Conservation (phyloP, 2,888 invertebrate genomes). For the Pollenia angustigena region DNA sequence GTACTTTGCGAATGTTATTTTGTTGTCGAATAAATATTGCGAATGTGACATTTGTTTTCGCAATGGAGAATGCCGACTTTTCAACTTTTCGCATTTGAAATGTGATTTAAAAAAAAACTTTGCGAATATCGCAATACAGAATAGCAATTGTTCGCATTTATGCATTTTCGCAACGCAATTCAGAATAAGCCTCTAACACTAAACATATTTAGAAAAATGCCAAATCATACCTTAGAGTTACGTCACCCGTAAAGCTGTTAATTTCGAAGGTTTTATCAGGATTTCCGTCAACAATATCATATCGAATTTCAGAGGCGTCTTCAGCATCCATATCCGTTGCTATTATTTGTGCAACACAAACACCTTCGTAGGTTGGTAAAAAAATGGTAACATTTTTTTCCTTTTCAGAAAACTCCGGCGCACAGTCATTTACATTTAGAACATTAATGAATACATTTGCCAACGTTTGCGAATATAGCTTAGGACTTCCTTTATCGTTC, state of each 20-base stretch:
- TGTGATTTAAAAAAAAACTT: too few relatives aligned
- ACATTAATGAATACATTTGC: constrained; percentile 92
- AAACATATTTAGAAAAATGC: too few relatives aligned
- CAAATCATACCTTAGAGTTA: constrained; percentile 85
- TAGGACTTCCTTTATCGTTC: constrained; percentile 93
- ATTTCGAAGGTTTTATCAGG: constrained; percentile 89
- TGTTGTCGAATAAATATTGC: too few relatives aligned
- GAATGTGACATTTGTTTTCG: too few relatives aligned
- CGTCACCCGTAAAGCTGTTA: constrained; percentile 87
- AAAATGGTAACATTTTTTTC: constrained; percentile 91
- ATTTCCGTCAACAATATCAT: constrained; percentile 94
- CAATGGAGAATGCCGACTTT: too few relatives aligned
- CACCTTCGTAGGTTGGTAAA: constrained; percentile 92
- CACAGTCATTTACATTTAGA: constrained; percentile 94
- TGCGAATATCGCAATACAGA: too few relatives aligned
- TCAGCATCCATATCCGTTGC: constrained; percentile 92
- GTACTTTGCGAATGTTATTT: too few relatives aligned
- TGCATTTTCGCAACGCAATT: too few relatives aligned
- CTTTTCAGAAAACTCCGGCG: constrained; percentile 90
- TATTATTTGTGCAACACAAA: constrained; percentile 88
- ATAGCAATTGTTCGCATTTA: too few relatives aligned
- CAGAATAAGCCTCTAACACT: too few relatives aligned
- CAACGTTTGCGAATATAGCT: constrained; percentile 90
- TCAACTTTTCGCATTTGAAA: too few relatives aligned
- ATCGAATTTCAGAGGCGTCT: constrained; percentile 86